A percentile compares a stretch with the other conserved stretches of the same genome.
Evolutionary conservation across 2,113 vertebrate genomes (phyloP).

Genomic region (Eurypyga helias): DNA sequence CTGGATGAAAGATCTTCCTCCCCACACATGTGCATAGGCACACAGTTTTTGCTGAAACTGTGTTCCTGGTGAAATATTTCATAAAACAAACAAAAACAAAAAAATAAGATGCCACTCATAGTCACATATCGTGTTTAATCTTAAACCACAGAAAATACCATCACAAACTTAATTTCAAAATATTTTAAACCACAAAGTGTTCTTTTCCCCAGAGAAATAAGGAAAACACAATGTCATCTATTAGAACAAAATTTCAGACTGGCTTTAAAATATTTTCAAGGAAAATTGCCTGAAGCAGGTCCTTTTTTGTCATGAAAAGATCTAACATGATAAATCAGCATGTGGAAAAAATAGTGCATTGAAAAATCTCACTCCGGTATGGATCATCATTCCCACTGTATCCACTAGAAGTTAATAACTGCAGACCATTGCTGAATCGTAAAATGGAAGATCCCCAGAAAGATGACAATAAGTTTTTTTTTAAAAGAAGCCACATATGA

Average conservation of each 20-base stretch:
- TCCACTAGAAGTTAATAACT: background rate
- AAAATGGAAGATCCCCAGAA: background rate
- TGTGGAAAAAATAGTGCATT: background rate
- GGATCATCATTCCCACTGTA: background rate
- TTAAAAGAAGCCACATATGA: background rate
- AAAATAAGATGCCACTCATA: background rate
- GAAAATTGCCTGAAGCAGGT: background rate
- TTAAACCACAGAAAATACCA: background rate
- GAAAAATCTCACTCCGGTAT: background rate
- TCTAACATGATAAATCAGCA: background rate
- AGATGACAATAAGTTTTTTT: background rate
- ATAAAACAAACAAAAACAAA: background rate
- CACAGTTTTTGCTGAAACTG: background rate
- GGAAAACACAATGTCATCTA: background rate
- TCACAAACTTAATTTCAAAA: background rate
- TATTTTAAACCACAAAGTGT: background rate
- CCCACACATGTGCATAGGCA: background rate
- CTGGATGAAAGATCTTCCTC: background rate
- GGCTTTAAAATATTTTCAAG: background rate
- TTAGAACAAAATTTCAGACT: background rate
- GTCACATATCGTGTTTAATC: background rate
- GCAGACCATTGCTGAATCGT: background rate
- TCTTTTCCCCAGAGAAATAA: background rate
- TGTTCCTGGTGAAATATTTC: background rate
- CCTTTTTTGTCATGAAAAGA: background rate